A percentile compares a stretch with the other conserved stretches of the same genome.
phyloP scores from a whole-genome alignment of 2,113 vertebrate species.

The Esox niger region DNA sequence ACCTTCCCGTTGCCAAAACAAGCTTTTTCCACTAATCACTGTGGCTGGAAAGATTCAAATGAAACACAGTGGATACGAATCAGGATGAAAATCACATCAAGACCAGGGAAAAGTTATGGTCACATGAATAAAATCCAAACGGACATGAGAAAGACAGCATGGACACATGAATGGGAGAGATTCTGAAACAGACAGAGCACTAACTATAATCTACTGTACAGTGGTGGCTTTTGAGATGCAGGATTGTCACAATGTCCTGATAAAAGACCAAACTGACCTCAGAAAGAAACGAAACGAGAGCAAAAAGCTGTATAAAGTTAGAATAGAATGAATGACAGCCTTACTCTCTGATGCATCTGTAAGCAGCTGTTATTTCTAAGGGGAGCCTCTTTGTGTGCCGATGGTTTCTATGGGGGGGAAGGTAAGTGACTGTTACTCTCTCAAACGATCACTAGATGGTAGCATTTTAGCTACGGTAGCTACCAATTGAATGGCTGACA shows the following conservation, averaged over 20 bases:
- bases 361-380: conserved; percentile 77
- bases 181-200: conserved; percentile 9
- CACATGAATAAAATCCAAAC: no score
- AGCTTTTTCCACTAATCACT: not conserved
- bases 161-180: not conserved
- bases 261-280: no score
- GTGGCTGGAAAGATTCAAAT: not conserved
- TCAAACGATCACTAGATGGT: conserved; percentile 29
- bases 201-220: conserved; percentile 14
- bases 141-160: no score
- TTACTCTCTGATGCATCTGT: conserved; percentile 80
- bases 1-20: not conserved
- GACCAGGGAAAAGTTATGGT: no score
- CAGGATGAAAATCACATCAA: not conserved
- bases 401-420: conserved; percentile 65
- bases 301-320: not conserved
- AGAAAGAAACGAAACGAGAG: not conserved
- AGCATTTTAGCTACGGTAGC: not conserved
- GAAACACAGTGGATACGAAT: not conserved
- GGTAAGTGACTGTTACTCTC: conserved; percentile 27
- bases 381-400: conserved; percentile 74
- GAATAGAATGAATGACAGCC: conserved; percentile 23
- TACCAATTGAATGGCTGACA: not conserved
- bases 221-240: no score
- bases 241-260: no score